Evolutionary conservation across 2,797 vertebrate genomes (phyloP).

Genomic region (Valencia hispanica): DNA sequence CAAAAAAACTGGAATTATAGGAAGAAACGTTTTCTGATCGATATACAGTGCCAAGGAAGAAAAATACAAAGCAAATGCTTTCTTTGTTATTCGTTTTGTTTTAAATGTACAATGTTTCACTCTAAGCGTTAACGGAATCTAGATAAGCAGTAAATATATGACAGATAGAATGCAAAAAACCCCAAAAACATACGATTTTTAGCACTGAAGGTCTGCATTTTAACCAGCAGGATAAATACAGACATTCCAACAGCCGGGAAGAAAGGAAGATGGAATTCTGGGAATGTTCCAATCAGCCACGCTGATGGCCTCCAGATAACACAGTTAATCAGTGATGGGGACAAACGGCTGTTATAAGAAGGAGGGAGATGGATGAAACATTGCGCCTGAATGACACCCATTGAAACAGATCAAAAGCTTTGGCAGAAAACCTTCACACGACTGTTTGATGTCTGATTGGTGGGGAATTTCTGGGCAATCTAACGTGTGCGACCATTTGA

Average conservation of each 20-base stretch:
- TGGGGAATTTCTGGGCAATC: conserved; percentile 52
- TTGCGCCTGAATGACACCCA: conserved; percentile 56
- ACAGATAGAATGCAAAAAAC: conserved; percentile 1
- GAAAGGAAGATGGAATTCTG: conserved; percentile 59
- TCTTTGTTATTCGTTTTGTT: too few species aligned
- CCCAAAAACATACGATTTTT: neutral
- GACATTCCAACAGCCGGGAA: conserved; percentile 41
- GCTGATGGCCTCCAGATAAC: conserved; percentile 73
- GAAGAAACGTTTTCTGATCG: too few species aligned
- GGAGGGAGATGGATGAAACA: conserved; percentile 59
- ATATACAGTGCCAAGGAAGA: too few species aligned
- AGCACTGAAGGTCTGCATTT: conserved; percentile 20
- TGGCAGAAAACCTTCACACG: conserved; percentile 41
- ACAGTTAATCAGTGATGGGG: conserved; percentile 57
- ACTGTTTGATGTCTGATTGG: conserved; percentile 74
- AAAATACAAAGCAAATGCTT: too few species aligned
- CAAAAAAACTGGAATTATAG: too few species aligned
- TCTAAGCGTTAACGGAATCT: neutral
- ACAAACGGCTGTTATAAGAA: conserved; percentile 58
- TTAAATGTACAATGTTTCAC: too few species aligned
- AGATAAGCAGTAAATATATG: neutral
- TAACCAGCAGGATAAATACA: conserved; percentile 53
- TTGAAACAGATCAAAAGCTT: conserved; percentile 68
- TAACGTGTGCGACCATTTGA: conserved; percentile 34
- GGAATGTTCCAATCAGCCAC: conserved; percentile 68